phyloP scores from a whole-genome alignment of 2,797 vertebrate species.

The Mallotus villosus region DNA sequence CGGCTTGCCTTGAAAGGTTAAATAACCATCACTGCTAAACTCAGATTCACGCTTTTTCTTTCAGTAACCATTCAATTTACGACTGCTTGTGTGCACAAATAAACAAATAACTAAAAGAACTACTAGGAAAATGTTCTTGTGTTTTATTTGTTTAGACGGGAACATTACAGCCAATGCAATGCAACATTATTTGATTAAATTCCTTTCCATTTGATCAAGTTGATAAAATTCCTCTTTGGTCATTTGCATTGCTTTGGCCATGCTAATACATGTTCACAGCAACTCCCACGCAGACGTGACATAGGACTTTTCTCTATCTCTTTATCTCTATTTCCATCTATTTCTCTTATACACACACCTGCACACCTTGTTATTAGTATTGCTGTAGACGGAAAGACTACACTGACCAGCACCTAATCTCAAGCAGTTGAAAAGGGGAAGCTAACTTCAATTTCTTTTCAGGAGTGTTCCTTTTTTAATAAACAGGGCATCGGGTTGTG shows the following conservation, averaged over 20 bases:
- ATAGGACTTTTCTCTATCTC: neutral
- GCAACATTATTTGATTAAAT: neutral
- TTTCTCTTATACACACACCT: neutral
- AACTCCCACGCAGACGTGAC: neutral
- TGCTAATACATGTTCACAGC: neutral
- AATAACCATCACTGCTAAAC: no score
- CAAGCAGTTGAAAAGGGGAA: conserved; percentile 71
- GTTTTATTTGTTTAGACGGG: neutral
- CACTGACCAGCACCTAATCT: conserved; percentile 7
- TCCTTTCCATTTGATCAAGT: neutral
- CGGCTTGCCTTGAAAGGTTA: no score
- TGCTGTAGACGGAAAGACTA: conserved; percentile 7
- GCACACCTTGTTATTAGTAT: neutral
- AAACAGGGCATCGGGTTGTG: conserved; percentile 33
- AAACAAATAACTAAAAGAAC: no score
- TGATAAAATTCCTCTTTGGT: neutral
- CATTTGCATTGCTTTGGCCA: neutral
- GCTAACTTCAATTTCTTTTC: conserved; percentile 41
- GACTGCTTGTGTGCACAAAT: no score
- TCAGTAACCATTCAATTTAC: no score
- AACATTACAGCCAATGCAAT: neutral
- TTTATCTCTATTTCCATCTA: neutral
- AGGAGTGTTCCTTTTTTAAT: conserved; percentile 49
- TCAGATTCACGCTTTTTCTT: no score
- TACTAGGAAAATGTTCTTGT: no score